These are phyloP conservation scores for Atherinomorus stipes DNA, from an alignment of 2,113 vertebrate genomes.

Conservation along the genomic window DNA sequence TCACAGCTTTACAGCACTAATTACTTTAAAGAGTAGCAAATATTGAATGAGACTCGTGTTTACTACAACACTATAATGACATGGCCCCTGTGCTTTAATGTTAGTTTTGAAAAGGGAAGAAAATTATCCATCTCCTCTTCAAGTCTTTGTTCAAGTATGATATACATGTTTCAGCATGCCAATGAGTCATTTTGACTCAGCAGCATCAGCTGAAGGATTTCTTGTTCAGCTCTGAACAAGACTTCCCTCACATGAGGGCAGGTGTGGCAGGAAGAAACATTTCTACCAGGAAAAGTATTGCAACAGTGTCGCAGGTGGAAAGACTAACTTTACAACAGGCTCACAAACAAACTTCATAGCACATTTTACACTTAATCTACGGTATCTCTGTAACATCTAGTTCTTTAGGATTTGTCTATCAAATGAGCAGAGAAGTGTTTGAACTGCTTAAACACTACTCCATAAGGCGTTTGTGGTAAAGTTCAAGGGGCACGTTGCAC, in stretches of 20 bases:
- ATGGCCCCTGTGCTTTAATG: no score
- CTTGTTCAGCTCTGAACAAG: conserved; percentile 25
- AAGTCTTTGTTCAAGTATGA: not conserved
- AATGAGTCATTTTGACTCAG: conserved; percentile 28
- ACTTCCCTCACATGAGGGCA: not conserved
- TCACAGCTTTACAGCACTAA: no score
- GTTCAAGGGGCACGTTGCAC: conserved; percentile 33
- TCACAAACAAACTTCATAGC: not conserved
- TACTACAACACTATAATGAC: no score
- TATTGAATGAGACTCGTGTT: no score
- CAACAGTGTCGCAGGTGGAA: not conserved
- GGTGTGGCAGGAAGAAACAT: conserved; percentile 1
- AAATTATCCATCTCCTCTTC: not conserved
- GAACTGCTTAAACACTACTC: not conserved
- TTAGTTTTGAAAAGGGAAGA: no score
- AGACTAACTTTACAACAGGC: not conserved
- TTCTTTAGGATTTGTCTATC: not conserved
- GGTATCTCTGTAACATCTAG: not conserved
- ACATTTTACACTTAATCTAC: not conserved
- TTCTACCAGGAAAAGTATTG: not conserved
- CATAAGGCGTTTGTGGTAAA: conserved; percentile 3
- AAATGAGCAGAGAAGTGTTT: not conserved
- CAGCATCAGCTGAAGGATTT: not conserved
- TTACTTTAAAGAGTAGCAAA: not conserved
- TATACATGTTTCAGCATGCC: not conserved